phyloP scores from a whole-genome alignment of 2,888 invertebrate species.

The Caenorhabditis sulstoni region DNA sequence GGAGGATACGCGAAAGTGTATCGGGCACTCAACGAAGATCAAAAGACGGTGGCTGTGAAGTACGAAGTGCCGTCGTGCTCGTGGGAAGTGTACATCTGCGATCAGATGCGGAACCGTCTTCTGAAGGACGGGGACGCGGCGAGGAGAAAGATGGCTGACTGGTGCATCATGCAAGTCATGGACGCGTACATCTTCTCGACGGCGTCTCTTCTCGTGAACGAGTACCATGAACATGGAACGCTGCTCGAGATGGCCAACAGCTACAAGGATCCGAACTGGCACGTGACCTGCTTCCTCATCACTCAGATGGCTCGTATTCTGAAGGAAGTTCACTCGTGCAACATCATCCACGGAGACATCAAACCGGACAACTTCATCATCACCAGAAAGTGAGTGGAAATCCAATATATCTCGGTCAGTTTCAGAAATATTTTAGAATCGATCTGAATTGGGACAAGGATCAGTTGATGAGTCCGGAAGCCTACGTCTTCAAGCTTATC shows the following conservation, averaged over 20 bases:
- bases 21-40: slow-evolving; percentile 53
- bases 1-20: slow-evolving; percentile 82
- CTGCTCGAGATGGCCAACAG: slow-evolving; percentile 83
- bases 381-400: slow-evolving; percentile 58
- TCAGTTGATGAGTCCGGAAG: slow-evolving; percentile 38
- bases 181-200: slow-evolving; percentile 88
- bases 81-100: slow-evolving; percentile 95
- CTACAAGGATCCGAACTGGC: slow-evolving; percentile 63
- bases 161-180: slow-evolving; percentile 80
- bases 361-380: slow-evolving; percentile 95
- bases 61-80: slow-evolving; percentile 86
- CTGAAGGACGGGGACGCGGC: slow-evolving; percentile 13
- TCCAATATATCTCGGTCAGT: too few species aligned
- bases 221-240: slow-evolving; percentile 89
- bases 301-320: slow-evolving; percentile 90
- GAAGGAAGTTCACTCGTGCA: slow-evolving; percentile 89
- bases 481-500: slow-evolving; percentile 86
- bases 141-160: slow-evolving; percentile 25
- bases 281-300: slow-evolving; percentile 50
- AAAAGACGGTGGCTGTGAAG: slow-evolving; percentile 65
- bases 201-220: slow-evolving; percentile 89
- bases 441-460: slow-evolving; percentile 51
- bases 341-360: slow-evolving; percentile 94
- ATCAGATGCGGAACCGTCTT: slow-evolving; percentile 89
- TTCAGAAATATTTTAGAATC: slow-evolving; percentile 49